phyloP scores from a whole-genome alignment of 2,888 invertebrate species.

The Nephrocerus scutellatus region DNA sequence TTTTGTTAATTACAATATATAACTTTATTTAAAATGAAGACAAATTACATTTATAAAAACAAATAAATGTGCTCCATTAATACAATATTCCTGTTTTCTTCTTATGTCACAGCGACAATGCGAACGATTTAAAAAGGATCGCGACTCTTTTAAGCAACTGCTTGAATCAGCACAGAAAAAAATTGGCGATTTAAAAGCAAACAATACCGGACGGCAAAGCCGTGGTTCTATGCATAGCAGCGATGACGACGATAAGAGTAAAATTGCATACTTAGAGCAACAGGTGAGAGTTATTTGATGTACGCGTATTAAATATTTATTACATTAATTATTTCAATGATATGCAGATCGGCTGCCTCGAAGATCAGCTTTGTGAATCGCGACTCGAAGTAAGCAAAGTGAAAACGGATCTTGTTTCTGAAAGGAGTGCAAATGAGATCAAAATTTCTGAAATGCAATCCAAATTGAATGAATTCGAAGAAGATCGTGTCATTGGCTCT shows the following conservation, averaged over 20 bases:
- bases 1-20: too few relatives aligned
- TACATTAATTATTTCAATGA: too few relatives aligned
- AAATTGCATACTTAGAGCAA: slow-evolving; percentile 69
- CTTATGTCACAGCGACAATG: slow-evolving; percentile 45
- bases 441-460: slow-evolving; percentile 84
- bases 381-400: slow-evolving; percentile 73
- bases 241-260: slow-evolving; percentile 62
- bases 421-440: slow-evolving; percentile 78
- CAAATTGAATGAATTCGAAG: slow-evolving; percentile 66
- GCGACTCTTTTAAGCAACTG: slow-evolving; percentile 86
- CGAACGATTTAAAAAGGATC: slow-evolving; percentile 72
- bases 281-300: slow-evolving; percentile 57
- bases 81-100: not conserved
- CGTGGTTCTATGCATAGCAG: slow-evolving; percentile 63
- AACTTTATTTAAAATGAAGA: too few relatives aligned
- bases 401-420: slow-evolving; percentile 84
- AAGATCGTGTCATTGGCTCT: slow-evolving; percentile 73
- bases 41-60: too few relatives aligned
- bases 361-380: slow-evolving; percentile 82
- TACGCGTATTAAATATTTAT: too few relatives aligned
- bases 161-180: slow-evolving; percentile 79
- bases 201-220: slow-evolving; percentile 51
- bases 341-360: slow-evolving; percentile 63
- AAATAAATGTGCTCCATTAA: not conserved
- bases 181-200: slow-evolving; percentile 65